phyloP scores from a whole-genome alignment of 2,113 vertebrate species.

The Chaetodon trifascialis region DNA sequence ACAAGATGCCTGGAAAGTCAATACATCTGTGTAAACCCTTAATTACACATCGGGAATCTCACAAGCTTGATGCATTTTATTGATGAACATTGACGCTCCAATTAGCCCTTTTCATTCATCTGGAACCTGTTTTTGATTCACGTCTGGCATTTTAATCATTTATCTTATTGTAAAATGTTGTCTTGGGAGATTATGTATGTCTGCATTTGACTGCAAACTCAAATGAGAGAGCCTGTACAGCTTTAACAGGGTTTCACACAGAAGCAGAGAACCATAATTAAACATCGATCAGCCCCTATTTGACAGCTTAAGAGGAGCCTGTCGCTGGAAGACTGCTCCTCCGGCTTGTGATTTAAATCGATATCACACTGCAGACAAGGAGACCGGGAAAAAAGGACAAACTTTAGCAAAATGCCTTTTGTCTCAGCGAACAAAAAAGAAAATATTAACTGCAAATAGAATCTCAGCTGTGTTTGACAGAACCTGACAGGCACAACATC shows the following conservation, averaged over 20 bases:
- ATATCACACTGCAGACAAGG: conserved; percentile 18
- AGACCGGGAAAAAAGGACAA: conserved; percentile 3
- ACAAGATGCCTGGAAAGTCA: neutral
- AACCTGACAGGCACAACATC: conserved; percentile 56
- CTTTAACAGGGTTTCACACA: neutral
- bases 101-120: neutral
- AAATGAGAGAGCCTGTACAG: neutral
- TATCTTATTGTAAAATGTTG: neutral
- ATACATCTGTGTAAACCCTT: neutral
- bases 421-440: conserved; percentile 1
- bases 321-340: conserved; percentile 6
- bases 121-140: neutral
- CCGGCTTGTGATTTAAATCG: conserved; percentile 31
- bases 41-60: neutral
- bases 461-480: conserved; percentile 27
- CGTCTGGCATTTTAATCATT: neutral
- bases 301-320: conserved; percentile 48
- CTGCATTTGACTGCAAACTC: neutral
- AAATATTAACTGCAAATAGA: conserved; percentile 27
- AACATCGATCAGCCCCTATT: conserved; percentile 24
- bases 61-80: neutral
- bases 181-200: rapidly evolving
- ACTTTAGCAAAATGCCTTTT: conserved; percentile 20
- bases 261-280: conserved; percentile 46
- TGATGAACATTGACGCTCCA: neutral